Conservation (phyloP, 2,113 vertebrate species). For the Brachyhypopomus gauderio region DNA sequence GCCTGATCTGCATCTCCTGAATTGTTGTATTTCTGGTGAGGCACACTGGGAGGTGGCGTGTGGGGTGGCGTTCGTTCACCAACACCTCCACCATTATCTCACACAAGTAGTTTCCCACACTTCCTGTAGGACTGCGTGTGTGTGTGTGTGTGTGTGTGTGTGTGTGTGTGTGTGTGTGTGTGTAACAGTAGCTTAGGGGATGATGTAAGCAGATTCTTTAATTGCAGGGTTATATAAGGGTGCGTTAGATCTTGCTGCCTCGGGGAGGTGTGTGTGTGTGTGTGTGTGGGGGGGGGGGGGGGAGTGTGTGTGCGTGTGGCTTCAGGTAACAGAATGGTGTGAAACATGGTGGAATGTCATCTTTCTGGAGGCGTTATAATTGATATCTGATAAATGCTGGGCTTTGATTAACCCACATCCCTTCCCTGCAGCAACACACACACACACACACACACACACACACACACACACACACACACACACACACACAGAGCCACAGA, state of each 20-base stretch:
- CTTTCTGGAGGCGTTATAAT: slow-evolving; percentile 22
- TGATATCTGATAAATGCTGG: slow-evolving; percentile 34
- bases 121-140: slow-evolving; percentile 31
- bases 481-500: neutral
- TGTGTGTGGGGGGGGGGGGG: too few species aligned
- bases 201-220: slow-evolving; percentile 54
- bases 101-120: slow-evolving; percentile 16
- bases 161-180: slow-evolving; percentile 38
- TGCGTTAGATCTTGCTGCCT: slow-evolving; percentile 37
- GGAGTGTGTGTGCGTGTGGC: slow-evolving; percentile 44
- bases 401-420: slow-evolving; percentile 24
- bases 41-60: too few species aligned
- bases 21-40: too few species aligned
- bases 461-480: neutral
- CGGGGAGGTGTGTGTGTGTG: slow-evolving; percentile 34
- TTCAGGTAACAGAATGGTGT: neutral
- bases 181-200: slow-evolving; percentile 46
- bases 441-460: neutral
- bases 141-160: slow-evolving; percentile 36
- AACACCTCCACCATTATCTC: too few species aligned
- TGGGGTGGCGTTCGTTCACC: too few species aligned
- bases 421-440: slow-evolving; percentile 1
- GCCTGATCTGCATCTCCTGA: too few species aligned
- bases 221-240: slow-evolving; percentile 53
- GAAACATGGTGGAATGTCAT: slow-evolving; percentile 32